Base-by-base conservation (phyloP, 2,888 invertebrate species). In the Gastrophysa polygoni region DNA sequence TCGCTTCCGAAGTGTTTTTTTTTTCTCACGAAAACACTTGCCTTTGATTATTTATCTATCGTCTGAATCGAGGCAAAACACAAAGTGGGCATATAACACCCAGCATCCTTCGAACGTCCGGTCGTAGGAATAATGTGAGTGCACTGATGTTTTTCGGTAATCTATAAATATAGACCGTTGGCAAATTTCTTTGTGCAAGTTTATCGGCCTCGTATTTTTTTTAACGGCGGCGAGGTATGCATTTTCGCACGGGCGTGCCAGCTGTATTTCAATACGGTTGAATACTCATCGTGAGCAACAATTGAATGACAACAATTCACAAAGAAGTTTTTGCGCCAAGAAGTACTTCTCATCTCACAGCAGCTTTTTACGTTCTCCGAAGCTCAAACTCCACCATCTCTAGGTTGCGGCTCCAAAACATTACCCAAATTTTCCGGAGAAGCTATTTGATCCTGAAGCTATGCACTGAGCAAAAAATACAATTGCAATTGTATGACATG, bases 141-240 rank as follows among this genome's bases (percentile, higher is more conserved):
- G 59, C 59, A 63, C 57, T 47, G 54, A 52, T 62, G 59, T 65
- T 68, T 69, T 68, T 68, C 61, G 67, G 64, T 63, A 62, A 65
- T 63, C 62, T 69, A 69, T 65, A 69, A 69, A 69, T 69, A 69
- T 62, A 68, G 62, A 62, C 64, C 65, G 63, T 64, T 68, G 61
- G 68, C 68, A 62, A 69, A 66, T 69, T 69, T 69, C 68, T 69
- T 69, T 69, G 68, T 69, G 63, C 62, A 69, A 69, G 68, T 69
- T 67, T 69, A 61, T 67, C 66, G 68, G 68, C 68, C 68, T 61
- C 68, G 54, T 65, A 63, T 65, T 63, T 68, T 63, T 65, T 62
- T 60, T 55, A 57, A 57, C 59, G 54, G 29, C 63, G 59, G 52
- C 55, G 55, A 59, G 65, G 65, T 61, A 68, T 68, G 65, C 63